These are phyloP conservation scores for Thymallus thymallus DNA, from an alignment of 2,113 vertebrate species.

Conservation along the genomic window DNA sequence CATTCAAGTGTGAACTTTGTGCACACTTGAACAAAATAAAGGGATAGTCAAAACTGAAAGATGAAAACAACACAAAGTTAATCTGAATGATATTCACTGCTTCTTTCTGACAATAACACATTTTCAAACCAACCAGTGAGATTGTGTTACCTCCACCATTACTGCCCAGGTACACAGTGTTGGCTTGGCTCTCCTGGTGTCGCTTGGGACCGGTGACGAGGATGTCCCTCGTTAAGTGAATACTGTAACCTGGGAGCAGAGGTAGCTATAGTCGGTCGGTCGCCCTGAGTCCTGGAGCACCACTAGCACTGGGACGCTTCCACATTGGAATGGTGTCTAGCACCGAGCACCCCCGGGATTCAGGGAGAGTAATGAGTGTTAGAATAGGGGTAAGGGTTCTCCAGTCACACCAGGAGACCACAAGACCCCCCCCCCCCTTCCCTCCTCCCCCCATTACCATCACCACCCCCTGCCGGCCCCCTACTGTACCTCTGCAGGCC, in stretches of 20 bases:
- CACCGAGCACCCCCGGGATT: slow-evolving; percentile 43
- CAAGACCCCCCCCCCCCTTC: not conserved
- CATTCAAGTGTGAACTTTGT: not conserved
- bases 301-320: slow-evolving; percentile 7
- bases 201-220: slow-evolving; percentile 19
- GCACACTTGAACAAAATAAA: not conserved
- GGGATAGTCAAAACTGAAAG: not conserved
- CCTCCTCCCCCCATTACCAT: not conserved
- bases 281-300: not conserved
- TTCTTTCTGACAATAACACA: not conserved
- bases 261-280: not conserved
- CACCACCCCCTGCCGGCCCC: not conserved
- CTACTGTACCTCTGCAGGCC: not conserved
- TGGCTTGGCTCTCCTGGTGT: not conserved
- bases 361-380: slow-evolving; percentile 59
- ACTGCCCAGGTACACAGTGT: not conserved
- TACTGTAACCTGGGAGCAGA: slow-evolving; percentile 12
- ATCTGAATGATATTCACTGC: not conserved
- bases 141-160: not conserved
- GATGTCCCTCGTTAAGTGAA: slow-evolving; percentile 35
- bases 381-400: slow-evolving; percentile 48
- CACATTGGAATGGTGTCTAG: slow-evolving; percentile 45
- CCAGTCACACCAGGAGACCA: slow-evolving; percentile 38
- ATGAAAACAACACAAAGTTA: not conserved
- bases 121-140: not conserved